Base-by-base conservation (phyloP, 1,140 invertebrate genomes). In the Riptortus pedestris region DNA sequence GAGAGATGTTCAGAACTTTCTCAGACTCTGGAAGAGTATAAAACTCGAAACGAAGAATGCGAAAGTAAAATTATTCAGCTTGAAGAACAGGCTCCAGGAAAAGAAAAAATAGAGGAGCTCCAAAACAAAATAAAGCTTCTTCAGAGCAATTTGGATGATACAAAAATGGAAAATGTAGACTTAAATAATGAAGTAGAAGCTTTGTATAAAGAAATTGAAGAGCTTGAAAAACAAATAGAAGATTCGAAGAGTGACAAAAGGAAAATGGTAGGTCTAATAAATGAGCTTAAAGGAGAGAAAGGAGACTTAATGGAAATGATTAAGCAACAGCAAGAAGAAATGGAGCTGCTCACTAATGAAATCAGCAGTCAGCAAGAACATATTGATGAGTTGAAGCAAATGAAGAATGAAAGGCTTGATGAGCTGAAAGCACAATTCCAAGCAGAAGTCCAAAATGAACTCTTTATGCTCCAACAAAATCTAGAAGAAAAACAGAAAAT, bases 1-100 rank as follows among this genome's bases (percentile, higher is more conserved):
- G 64, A 68, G 48, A 47, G 66, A 38, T 61, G 64, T 43, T 52
- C 64, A 20, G 66, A 67, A 65, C 24, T 67, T n/a, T 7, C 59
- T 27, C 16, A 16, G n/a, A 45, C 20, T 20, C 3, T 66, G 1
- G 28, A 62, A 14, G 31, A 63, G 18, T 14, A 26, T 11, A 47
- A 65, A 57, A 52, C 20, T 11, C 33, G 55, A 24, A 64, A 57
- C 16, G 26, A 29, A 22, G 33, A 38, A 60, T 11, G 29, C 12
- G 24, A 31, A 5, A 27, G 43, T 12, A 26, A 14, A 52, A 47
- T 55, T 31, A n/a, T 26, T 22, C 28, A 57, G 33, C 31, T 64
- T 43, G 51, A 61, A 48, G 1, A 11, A 4, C 43, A 27, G 24
- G 22, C 26, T 3, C 22, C 16, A 24, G 51, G 26, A 26, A 26